These are phyloP conservation scores for Alethe castanea DNA, from an alignment of 2,113 vertebrate genomes.

Conservation along the genomic window DNA sequence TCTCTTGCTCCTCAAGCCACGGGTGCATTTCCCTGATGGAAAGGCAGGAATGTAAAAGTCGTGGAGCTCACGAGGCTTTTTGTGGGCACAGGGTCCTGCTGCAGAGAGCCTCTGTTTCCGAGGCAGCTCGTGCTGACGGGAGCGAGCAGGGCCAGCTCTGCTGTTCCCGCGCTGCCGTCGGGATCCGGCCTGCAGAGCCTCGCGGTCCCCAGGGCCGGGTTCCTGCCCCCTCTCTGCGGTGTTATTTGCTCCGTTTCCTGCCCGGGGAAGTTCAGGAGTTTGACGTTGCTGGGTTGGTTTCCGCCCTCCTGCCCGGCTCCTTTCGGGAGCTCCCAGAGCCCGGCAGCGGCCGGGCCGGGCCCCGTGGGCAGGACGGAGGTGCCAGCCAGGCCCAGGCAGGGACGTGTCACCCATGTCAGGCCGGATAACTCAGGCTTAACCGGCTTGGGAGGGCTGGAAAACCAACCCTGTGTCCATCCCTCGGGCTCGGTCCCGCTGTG, in stretches of 20 bases:
- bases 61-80: fast-evolving
- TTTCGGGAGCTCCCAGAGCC: not conserved
- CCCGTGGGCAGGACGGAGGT: not conserved
- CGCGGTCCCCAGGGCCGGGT: not conserved
- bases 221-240: slow-evolving; percentile 19
- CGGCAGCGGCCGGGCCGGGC: not conserved
- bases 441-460: not conserved
- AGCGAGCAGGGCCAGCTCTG: fast-evolving
- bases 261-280: slow-evolving; percentile 56
- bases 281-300: slow-evolving; percentile 37
- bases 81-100: not conserved
- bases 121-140: fast-evolving
- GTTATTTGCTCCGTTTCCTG: slow-evolving; percentile 54
- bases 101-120: fast-evolving
- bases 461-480: not conserved
- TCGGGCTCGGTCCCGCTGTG: fast-evolving
- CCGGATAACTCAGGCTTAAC: fast-evolving
- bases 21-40: fast-evolving
- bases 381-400: not conserved
- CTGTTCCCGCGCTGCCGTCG: not conserved
- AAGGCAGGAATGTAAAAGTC: not conserved
- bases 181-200: not conserved
- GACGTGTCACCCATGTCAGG: not conserved
- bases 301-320: slow-evolving; percentile 23
- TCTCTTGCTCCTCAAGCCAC: fast-evolving